phyloP scores from a whole-genome alignment of 1,140 invertebrate species.

The Heliconius hermathena region DNA sequence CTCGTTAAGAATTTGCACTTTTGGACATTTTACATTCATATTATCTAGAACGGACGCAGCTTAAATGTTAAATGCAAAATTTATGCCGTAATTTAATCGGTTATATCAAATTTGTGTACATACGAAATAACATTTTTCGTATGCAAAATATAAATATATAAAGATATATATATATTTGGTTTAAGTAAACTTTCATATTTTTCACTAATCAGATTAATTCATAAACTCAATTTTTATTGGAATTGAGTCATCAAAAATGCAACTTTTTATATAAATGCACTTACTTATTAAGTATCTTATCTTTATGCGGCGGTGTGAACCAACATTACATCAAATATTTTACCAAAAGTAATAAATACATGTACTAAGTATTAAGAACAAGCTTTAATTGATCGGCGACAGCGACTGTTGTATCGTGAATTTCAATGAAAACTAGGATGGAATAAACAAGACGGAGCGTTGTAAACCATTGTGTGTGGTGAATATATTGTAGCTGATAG shows the following conservation, averaged over 20 bases:
- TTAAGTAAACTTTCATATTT: constrained; percentile 15
- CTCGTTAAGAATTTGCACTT: constrained; percentile 27
- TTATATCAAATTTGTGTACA: constrained; percentile 19
- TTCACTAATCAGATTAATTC: constrained; percentile 12
- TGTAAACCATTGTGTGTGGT: not conserved
- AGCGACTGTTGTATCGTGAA: not conserved
- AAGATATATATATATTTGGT: not conserved
- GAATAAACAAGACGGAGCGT: constrained; percentile 2
- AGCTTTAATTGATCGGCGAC: constrained; percentile 14
- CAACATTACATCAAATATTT: constrained; percentile 13
- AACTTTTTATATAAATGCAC: constrained; percentile 16
- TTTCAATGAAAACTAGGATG: constrained; percentile 8
- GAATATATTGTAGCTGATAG: not conserved
- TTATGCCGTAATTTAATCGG: constrained; percentile 22
- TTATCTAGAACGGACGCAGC: constrained; percentile 27
- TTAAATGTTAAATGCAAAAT: constrained; percentile 24
- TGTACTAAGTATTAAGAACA: not conserved
- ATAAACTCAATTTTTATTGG: constrained; percentile 13
- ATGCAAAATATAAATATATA: constrained; percentile 9
- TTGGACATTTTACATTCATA: constrained; percentile 21
- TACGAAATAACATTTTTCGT: constrained; percentile 9
- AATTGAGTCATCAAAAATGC: constrained; percentile 20
- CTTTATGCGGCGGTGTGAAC: not conserved
- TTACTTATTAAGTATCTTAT: constrained; percentile 1
- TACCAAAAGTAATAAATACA: constrained; percentile 13